Percentiles rank a stretch among this genome's conserved stretches.
Conservation (phyloP, 2,888 invertebrate genomes). For the Zaprionus bogoriensis region DNA sequence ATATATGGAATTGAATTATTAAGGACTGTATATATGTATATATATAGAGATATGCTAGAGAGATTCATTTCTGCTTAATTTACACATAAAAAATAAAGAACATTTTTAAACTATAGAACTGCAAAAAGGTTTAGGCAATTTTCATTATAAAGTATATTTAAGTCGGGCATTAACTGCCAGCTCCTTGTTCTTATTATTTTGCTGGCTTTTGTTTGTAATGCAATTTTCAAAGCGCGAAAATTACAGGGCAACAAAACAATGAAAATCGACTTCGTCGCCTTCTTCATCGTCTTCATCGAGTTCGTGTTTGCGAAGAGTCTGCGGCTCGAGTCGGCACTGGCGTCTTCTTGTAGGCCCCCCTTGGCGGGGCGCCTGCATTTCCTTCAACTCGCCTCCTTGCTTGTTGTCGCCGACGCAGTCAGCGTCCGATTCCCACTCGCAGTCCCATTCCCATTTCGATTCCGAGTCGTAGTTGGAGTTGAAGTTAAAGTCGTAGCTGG, state of each 20-base stretch:
- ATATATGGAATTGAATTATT: background rate
- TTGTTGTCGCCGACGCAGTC: background rate
- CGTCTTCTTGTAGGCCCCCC: slow-evolving; percentile 38
- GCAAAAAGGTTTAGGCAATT: background rate
- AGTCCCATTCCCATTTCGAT: background rate
- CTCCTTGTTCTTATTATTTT: slow-evolving; percentile 29
- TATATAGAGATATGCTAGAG: too few species aligned
- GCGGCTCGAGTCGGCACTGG: slow-evolving; percentile 55
- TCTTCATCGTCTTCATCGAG: slow-evolving; percentile 15
- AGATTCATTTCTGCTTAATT: too few species aligned
- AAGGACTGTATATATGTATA: too few species aligned
- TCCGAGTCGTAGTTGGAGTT: slow-evolving; percentile 15
- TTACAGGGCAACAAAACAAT: slow-evolving; percentile 75
- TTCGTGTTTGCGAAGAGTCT: slow-evolving; percentile 67
- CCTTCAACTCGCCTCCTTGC: background rate
- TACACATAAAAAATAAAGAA: too few species aligned
- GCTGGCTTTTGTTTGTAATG: slow-evolving; percentile 73
- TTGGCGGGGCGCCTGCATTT: slow-evolving; percentile 38
- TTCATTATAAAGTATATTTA: background rate
- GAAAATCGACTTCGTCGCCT: slow-evolving; percentile 55
- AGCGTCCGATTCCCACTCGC: background rate
- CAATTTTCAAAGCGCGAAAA: slow-evolving; percentile 78
- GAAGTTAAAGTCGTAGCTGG: slow-evolving; percentile 7
- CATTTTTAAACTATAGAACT: background rate
- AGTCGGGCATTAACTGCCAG: background rate